Conservation (phyloP, 2,113 vertebrate genomes). For the Emydocephalus ijimae region DNA sequence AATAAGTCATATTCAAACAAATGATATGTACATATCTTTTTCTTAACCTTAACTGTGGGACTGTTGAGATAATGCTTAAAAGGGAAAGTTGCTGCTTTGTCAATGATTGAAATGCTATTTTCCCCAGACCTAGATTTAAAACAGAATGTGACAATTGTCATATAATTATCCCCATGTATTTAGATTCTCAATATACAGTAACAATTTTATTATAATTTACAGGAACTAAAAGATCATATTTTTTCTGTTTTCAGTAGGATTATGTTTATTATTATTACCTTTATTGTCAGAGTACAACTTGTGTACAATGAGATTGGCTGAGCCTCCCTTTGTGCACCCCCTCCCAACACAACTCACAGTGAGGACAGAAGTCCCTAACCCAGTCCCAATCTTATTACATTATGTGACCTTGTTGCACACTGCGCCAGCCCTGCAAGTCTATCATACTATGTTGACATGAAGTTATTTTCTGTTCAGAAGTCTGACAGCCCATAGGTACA, state of each 20-base stretch:
- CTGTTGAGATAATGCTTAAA: not conserved
- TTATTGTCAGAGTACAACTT: too few relatives aligned
- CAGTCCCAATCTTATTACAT: too few relatives aligned
- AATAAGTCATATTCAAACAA: not conserved
- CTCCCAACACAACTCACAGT: too few relatives aligned
- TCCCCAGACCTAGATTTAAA: not conserved
- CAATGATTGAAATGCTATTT: not conserved
- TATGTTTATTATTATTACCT: not conserved
- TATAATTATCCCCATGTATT: not conserved
- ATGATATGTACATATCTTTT: not conserved
- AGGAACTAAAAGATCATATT: not conserved
- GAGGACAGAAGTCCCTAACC: too few relatives aligned
- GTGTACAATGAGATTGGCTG: too few relatives aligned
- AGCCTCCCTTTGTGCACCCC: too few relatives aligned
- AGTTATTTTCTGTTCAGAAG: too few relatives aligned
- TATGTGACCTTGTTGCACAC: too few relatives aligned
- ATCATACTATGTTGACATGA: too few relatives aligned
- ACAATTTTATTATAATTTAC: not conserved
- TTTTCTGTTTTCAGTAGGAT: not conserved
- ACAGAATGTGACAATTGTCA: not conserved
- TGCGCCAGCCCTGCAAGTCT: too few relatives aligned
- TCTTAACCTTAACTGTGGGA: not conserved
- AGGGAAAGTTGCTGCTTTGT: not conserved
- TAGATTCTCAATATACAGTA: not conserved
- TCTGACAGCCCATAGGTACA: too few relatives aligned